A percentile compares a stretch with the other conserved stretches of the same genome.
Evolutionary conservation across 35 echinoderm and acorn worm species (phyloP).

Genomic region (Apostichopus japonicus): DNA sequence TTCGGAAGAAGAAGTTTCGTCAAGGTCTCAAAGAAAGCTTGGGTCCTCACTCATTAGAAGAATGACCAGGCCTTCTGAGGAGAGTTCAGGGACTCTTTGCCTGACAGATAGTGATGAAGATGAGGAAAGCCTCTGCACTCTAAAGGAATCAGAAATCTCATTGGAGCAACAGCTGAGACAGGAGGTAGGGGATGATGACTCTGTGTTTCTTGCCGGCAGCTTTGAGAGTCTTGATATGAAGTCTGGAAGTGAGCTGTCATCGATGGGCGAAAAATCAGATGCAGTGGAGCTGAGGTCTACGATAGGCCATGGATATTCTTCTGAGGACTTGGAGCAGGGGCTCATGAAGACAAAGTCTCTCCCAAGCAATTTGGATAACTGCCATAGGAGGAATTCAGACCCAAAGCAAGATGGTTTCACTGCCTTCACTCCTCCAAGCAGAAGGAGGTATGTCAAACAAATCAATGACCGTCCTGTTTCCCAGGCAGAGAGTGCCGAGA

Average conservation of each 20-base stretch:
- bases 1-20: not conserved
- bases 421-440: slow-evolving; percentile 41
- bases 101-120: slow-evolving; percentile 45
- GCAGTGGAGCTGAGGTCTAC: not conserved
- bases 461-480: slow-evolving; percentile 20
- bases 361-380: slow-evolving; percentile 34
- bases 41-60: not conserved
- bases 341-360: slow-evolving; percentile 42
- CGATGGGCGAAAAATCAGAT: slow-evolving; percentile 36
- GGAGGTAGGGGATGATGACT: slow-evolving; percentile 44
- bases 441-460: slow-evolving; percentile 1
- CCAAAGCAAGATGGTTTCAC: not conserved
- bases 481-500: slow-evolving; percentile 51
- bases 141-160: slow-evolving; percentile 44
- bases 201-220: slow-evolving; percentile 50
- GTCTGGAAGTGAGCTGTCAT: slow-evolving; percentile 43
- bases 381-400: slow-evolving; percentile 35
- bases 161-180: slow-evolving; percentile 38
- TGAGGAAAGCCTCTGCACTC: slow-evolving; percentile 39
- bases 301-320: not conserved
- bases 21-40: not conserved
- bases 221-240: slow-evolving; percentile 56
- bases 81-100: slow-evolving; percentile 40
- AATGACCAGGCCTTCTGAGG: slow-evolving; percentile 36
- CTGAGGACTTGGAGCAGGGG: slow-evolving; percentile 18